These are phyloP conservation scores for Lophochroa leadbeateri DNA, from an alignment of 2,113 vertebrate genomes.

Conservation along the genomic window DNA sequence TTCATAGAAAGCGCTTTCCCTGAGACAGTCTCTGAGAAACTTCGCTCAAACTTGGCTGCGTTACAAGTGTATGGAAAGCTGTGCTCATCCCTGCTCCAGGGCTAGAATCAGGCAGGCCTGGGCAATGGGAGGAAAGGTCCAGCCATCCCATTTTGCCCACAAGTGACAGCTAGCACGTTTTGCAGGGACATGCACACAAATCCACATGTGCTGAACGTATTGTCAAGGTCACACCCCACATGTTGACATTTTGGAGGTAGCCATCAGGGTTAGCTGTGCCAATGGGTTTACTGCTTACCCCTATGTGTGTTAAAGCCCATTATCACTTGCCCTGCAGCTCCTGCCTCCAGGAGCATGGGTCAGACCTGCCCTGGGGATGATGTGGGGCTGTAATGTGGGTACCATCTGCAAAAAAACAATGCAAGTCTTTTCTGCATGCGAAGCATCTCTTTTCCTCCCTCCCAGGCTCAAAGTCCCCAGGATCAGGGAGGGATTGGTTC, in stretches of 20 bases:
- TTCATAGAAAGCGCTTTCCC: background rate
- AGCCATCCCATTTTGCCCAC: background rate
- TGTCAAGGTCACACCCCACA: background rate
- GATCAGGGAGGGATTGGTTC: background rate
- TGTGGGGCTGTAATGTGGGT: background rate
- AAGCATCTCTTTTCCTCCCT: background rate
- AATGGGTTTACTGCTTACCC: background rate
- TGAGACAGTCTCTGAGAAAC: background rate
- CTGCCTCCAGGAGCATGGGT: background rate
- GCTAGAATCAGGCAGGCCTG: background rate
- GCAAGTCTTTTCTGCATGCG: background rate
- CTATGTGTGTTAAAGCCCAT: background rate
- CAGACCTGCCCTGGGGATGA: background rate
- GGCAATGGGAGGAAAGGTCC: background rate
- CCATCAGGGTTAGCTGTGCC: background rate
- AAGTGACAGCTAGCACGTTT: background rate
- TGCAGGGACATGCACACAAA: background rate
- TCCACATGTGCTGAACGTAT: accelerated
- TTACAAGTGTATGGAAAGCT: background rate
- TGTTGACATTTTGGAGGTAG: background rate
- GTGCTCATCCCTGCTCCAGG: background rate
- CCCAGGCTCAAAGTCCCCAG: background rate
- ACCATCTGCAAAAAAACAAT: background rate
- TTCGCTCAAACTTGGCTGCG: background rate
- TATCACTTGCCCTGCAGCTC: background rate